Base-by-base conservation (phyloP, 2,797 vertebrate species). In the Euphonia xanthogaster region DNA sequence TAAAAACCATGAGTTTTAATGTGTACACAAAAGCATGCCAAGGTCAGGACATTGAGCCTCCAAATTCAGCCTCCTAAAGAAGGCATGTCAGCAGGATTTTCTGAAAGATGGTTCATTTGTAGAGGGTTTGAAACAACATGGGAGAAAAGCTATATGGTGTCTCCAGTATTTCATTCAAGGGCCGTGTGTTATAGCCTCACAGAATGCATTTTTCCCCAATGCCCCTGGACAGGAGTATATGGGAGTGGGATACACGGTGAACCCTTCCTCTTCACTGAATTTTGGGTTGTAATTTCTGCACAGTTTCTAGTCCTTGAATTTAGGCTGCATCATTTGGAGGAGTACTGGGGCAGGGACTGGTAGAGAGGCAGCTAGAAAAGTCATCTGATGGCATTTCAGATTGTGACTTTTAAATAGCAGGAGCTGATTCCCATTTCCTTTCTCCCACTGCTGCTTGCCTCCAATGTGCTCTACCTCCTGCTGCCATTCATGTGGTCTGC, bases 401-500 rank as follows among this genome's bases (percentile, higher is more conserved):
- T 24, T 77, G 61, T 67, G 84, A 89, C 80, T 95, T 85, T 76
- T 92, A 94, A 96, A 93, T 82, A 93, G 74, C 71, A 85, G 72
- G 71, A 84, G 72, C 71, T 1, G 4, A 25, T 92, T 97, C 86
- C 67, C 30, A 16, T 87, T 95, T 97, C 90, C 94, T 86, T 63
- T 91, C 92, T 62, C 88, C 84, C 57, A 24, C 80, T 82, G 84
- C 74, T 78, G 33, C 81, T 87, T 80, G 70, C 86, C 66, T 68
- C 76, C 76, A 75, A 27, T 48, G 67, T 90, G 60, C 48, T 72
- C 80, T 90, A 31, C 89, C 94, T 94, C 92, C 94, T 96, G 94
- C 91, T 96, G 94, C 88, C 92, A 35, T 37, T 67, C 95, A 94
- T 92, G 79, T 85, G 88, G 71, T 85, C 71, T 92, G 77, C 73